These are phyloP conservation scores for Idaea biselata DNA, from an alignment of 2,888 invertebrate species.

Conservation along the genomic window DNA sequence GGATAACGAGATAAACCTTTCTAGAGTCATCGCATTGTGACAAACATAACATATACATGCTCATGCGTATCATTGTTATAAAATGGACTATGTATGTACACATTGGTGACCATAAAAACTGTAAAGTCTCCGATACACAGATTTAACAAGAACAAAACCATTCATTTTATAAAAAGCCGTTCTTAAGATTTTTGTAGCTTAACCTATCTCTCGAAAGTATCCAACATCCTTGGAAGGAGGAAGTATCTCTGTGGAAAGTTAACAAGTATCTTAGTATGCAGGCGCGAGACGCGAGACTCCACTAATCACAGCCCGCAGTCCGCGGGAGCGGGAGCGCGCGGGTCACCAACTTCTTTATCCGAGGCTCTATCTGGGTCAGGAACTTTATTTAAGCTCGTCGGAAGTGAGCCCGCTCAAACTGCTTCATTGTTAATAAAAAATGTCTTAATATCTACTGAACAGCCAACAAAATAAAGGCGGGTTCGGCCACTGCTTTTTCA, in stretches of 20 bases:
- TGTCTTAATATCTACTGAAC: conserved; percentile 11
- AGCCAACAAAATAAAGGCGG: too few species aligned
- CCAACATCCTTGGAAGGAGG: background rate
- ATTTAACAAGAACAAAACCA: too few species aligned
- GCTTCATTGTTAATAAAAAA: background rate
- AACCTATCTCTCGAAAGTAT: background rate
- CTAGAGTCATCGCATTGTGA: too few species aligned
- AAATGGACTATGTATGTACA: too few species aligned
- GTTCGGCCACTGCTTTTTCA: too few species aligned
- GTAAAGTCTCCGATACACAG: too few species aligned
- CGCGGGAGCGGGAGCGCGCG: background rate
- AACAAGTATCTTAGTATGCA: background rate
- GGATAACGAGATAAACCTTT: too few species aligned
- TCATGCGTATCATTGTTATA: too few species aligned
- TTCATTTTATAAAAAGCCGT: too few species aligned
- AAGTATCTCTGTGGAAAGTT: background rate
- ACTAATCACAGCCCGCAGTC: background rate
- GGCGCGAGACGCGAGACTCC: background rate
- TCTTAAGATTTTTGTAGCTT: too few species aligned
- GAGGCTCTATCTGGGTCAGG: background rate
- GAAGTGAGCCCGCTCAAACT: background rate
- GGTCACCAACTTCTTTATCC: background rate
- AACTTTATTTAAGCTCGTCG: background rate
- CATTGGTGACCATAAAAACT: too few species aligned
- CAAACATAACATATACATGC: too few species aligned